Conservation (phyloP, 2,888 invertebrate genomes). For the Mimas tiliae region DNA sequence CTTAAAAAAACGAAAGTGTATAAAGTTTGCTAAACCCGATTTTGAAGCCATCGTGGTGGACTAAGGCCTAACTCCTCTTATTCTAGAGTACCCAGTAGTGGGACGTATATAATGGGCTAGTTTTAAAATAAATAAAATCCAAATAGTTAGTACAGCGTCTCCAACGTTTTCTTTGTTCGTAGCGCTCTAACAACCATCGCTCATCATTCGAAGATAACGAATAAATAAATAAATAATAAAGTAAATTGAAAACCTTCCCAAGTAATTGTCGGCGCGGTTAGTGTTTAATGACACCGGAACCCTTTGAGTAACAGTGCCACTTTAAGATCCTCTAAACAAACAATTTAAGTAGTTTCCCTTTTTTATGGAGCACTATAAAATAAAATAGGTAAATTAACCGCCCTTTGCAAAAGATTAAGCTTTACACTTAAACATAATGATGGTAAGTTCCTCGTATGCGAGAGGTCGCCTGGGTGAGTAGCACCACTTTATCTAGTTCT, state of each 20-base stretch:
- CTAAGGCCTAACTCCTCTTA: too few species aligned
- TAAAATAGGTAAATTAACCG: neutral
- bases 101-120: too few species aligned
- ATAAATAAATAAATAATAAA: constrained; percentile 84
- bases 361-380: constrained; percentile 24
- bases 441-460: too few species aligned
- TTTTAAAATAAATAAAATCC: neutral
- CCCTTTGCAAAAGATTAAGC: too few species aligned
- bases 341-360: constrained; percentile 39
- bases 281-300: constrained; percentile 75
- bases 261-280: constrained; percentile 61
- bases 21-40: too few species aligned
- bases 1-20: too few species aligned
- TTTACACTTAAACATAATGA: too few species aligned
- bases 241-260: constrained; percentile 78
- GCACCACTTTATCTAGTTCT: too few species aligned
- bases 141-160: constrained; percentile 39
- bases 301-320: constrained; percentile 64
- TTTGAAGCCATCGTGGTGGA: too few species aligned
- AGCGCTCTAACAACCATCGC: constrained; percentile 53
- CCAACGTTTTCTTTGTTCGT: constrained; percentile 49
- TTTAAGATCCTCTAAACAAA: constrained; percentile 56
- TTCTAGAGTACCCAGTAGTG: too few species aligned
- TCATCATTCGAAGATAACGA: constrained; percentile 76
- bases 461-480: too few species aligned